Base-by-base conservation (phyloP, 2,113 vertebrate genomes). In the Otus sunia region DNA sequence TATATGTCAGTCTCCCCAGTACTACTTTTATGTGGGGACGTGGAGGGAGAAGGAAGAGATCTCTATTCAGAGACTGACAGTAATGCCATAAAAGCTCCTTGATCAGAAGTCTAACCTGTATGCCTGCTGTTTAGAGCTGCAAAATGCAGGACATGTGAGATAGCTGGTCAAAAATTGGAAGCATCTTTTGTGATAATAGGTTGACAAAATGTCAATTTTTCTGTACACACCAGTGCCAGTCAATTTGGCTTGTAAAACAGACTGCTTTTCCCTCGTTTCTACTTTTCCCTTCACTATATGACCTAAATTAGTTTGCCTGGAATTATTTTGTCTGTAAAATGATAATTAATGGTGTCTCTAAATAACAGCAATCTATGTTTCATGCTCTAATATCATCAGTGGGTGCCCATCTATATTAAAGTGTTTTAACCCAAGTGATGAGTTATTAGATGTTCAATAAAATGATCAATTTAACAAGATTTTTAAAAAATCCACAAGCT, bases 401-500 rank as follows among this genome's bases (percentile, higher is more conserved):
- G 18, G 8, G 10, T 66, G 6, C 4, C 15, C 15, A 53, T 16
- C 36, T 37, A 16, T 53, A 63, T 26, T 69, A 10, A 27, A 73
- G 15, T 45, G 8, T 84, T 78, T 87, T 75, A 71, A 74, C 16
- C 3, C 43, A 59, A 79, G 13, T 11, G 16, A 25, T 27, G 26
- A 72, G 21, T 20, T 68, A 14, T 18, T 39, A 87, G 43, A 39
- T 14, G 7, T 30, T 62, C 36, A 45, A 52, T 41, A 76, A 87
- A 79, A 75, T 12, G 11, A 53, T 7, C 25, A 68, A 60, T 37
- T 34, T 37, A 85, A 64, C 5, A 63, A 72, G 5, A 30, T 37
- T 25, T 50, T 19, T 5, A 8, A 37, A 39, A 10, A 4, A 59
- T 6, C 45, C 45, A 9, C 0, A 41, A 3, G 47, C 6, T 11